Conservation (phyloP, 2,888 invertebrate species). For the Eristalis tenax region DNA sequence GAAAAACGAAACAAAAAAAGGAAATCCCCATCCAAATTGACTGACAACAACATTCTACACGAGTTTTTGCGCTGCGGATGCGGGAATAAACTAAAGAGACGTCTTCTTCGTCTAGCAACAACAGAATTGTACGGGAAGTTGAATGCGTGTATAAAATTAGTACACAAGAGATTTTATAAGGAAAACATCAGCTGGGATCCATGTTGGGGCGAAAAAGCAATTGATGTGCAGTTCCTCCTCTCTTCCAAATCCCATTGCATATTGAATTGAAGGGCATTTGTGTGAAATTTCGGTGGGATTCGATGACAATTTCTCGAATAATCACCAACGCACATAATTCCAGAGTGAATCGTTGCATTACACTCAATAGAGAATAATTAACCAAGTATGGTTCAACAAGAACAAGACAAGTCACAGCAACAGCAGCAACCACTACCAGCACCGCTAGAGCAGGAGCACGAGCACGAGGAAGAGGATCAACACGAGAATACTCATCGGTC, state of each 20-base stretch:
- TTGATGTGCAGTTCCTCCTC: conserved; percentile 8
- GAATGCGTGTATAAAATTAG: conserved; percentile 39
- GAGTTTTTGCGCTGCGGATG: conserved; percentile 47
- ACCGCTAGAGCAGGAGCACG: conserved; percentile 65
- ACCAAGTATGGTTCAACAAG: conserved; percentile 74
- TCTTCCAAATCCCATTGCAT: background rate
- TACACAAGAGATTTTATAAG: conserved; percentile 34
- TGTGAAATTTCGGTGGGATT: conserved; percentile 47
- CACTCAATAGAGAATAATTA: conserved; percentile 37
- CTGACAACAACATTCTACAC: conserved; percentile 62
- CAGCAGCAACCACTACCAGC: conserved; percentile 43
- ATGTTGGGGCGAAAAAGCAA: conserved; percentile 42
- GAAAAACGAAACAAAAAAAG: conserved; percentile 1
- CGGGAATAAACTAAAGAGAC: conserved; percentile 29
- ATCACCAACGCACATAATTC: conserved; percentile 45
- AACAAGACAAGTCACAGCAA: conserved; percentile 69
- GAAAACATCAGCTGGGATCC: conserved; percentile 33
- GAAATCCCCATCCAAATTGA: conserved; percentile 64
- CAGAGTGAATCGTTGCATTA: conserved; percentile 61
- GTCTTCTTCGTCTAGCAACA: conserved; percentile 41
- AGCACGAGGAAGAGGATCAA: conserved; percentile 55
- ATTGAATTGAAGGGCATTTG: conserved; percentile 26
- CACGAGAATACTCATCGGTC: conserved; percentile 64
- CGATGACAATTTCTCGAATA: conserved; percentile 57
- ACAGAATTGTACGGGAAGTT: background rate